Conservation (phyloP, 1,140 invertebrate genomes). For the Achroia grisella region DNA sequence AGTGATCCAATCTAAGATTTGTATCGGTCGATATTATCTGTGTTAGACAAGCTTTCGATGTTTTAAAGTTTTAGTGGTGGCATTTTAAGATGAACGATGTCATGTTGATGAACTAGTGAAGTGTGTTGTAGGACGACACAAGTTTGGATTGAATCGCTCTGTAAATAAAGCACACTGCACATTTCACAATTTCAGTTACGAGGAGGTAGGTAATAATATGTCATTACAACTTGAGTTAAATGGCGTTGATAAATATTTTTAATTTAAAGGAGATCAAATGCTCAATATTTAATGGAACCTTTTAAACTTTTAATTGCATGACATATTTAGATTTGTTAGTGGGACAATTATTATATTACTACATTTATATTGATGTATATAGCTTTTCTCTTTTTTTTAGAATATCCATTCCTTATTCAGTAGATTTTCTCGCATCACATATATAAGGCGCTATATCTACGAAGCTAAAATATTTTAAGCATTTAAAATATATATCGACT, state of each 20-base stretch:
- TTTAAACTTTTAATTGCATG: slow-evolving; percentile 71
- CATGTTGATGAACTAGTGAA: slow-evolving; percentile 1
- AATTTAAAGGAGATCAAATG: slow-evolving; percentile 23
- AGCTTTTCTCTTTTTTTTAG: slow-evolving; percentile 39
- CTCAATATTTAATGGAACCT: slow-evolving; percentile 50
- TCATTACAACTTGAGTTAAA: slow-evolving; percentile 15
- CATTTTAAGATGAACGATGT: neutral
- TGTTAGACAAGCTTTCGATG: slow-evolving; percentile 38
- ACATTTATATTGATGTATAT: slow-evolving; percentile 17
- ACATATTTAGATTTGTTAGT: slow-evolving; percentile 21
- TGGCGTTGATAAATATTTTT: slow-evolving; percentile 5
- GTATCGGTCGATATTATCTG: slow-evolving; percentile 3
- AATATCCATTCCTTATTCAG: slow-evolving; percentile 62
- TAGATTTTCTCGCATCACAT: slow-evolving; percentile 42
- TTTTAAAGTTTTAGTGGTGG: slow-evolving; percentile 21
- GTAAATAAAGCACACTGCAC: slow-evolving; percentile 27
- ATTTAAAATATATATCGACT: slow-evolving; percentile 59
- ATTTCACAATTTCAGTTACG: slow-evolving; percentile 6
- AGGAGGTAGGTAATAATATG: slow-evolving; percentile 19
- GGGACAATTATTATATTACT: slow-evolving; percentile 28
- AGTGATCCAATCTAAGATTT: slow-evolving; percentile 7
- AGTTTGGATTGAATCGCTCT: slow-evolving; percentile 9
- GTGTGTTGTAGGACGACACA: neutral
- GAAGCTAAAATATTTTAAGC: slow-evolving; percentile 49
- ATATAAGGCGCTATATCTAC: slow-evolving; percentile 37